Conservation (phyloP, 2,888 invertebrate species). For the Steromphala cineraria region DNA sequence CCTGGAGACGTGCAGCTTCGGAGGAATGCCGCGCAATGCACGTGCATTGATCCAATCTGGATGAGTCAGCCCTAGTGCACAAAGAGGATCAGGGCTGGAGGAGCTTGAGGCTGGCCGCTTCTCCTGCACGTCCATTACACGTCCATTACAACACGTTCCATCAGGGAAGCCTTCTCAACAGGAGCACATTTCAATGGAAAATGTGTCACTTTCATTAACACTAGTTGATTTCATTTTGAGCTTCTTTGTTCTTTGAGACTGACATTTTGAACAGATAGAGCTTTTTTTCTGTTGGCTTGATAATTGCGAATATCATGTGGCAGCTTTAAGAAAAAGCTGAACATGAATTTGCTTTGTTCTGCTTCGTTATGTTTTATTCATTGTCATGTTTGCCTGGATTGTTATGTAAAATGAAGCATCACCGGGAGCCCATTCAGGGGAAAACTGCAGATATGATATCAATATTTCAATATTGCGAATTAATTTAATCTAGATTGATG, state of each 20-base stretch:
- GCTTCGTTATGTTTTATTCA: too few species aligned
- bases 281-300: too few species aligned
- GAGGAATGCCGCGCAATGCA: not conserved
- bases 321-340: too few species aligned
- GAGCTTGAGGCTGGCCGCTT: not conserved
- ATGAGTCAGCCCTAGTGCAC: not conserved
- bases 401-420: too few species aligned
- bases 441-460: too few species aligned
- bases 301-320: too few species aligned
- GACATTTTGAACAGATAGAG: not conserved
- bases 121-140: not conserved
- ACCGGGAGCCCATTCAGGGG: too few species aligned
- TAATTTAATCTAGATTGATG: too few species aligned
- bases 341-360: too few species aligned
- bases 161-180: not conserved
- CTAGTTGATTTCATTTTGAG: constrained; percentile 4
- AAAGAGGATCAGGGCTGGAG: not conserved
- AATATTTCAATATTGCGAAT: too few species aligned
- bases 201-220: constrained; percentile 2
- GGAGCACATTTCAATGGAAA: not conserved
- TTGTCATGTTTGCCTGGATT: too few species aligned
- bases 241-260: not conserved
- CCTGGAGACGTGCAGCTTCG: not conserved
- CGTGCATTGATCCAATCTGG: not conserved
- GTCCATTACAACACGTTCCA: not conserved